Evolutionary conservation across 2,113 vertebrate species (phyloP), one percentile per base, ranked within the genome.

Genomic region (Mustela nigripes): DNA sequence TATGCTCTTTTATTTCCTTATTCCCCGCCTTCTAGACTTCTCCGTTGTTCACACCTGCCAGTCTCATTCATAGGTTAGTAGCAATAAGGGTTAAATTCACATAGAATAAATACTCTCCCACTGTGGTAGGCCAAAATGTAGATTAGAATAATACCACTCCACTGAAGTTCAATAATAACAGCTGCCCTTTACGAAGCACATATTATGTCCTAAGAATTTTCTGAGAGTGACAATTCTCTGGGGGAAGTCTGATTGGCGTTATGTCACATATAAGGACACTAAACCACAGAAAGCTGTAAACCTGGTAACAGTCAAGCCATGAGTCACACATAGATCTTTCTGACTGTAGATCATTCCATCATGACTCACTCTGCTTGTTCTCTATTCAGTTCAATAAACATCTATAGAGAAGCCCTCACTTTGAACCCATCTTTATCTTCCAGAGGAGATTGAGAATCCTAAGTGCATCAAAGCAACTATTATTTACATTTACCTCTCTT

Each of bases 11-110:
- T 53, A 80, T 48, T 81, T 42, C 74, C 33, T 74, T 53, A 58
- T 83, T 26, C 16, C 14, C 48, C 14, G 31, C 21, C 14, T 73
- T 31, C 36, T 16, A 50, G 2, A 39, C 16, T 65, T 80, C 42
- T 26, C 11, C 60, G 63, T 71, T 76, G 21, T 28, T 86, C 67
- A 63, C 33, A 33, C 7, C 31, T 96, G 48, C 15, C 62, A 71
- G 24, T 42, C 31, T 88, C 26, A 89, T 85, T 14, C 45, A 21
- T 12, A 4, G 28, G 50, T 58, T 31, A 63, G 36, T 85, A 87
- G 56, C 92, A 96, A 93, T 76, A 74, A 94, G 65, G 14, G 67
- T 45, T 62, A 91, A 86, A 69, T 45, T 74, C 62, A 74, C 26
- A 42, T 81, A 73, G 42, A 89, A 76, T 58, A 88, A 82, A 69